phyloP scores from a whole-genome alignment of 2,888 invertebrate genomes.

The Tryphoninae sp. region DNA sequence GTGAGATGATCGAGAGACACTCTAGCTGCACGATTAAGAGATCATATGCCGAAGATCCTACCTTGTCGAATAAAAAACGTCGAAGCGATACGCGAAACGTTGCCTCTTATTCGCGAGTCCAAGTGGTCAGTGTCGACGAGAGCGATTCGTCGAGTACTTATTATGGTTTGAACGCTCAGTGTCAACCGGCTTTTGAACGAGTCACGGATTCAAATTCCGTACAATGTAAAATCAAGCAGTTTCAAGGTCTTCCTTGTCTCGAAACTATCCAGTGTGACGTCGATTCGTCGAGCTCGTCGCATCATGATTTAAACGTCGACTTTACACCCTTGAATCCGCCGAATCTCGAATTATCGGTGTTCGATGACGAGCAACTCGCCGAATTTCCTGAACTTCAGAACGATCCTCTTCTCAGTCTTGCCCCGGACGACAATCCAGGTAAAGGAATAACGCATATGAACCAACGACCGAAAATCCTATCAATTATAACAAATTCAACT shows the following conservation, averaged over 20 bases:
- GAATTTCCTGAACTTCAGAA: conserved; percentile 69
- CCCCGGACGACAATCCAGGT: conserved; percentile 75
- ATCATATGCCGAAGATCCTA: conserved; percentile 34
- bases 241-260: conserved; percentile 5
- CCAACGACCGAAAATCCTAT: conserved; percentile 3
- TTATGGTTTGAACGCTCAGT: conserved; percentile 32
- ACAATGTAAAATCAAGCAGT: conserved; percentile 46
- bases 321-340: conserved; percentile 67
- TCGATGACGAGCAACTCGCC: conserved; percentile 65
- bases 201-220: conserved; percentile 13
- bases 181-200: conserved; percentile 21
- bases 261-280: not conserved
- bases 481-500: conserved; percentile 1
- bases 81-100: conserved; percentile 31
- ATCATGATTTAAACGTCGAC: conserved; percentile 63
- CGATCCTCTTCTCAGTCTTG: conserved; percentile 67
- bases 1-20: conserved; percentile 16
- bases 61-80: conserved; percentile 45
- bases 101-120: not conserved
- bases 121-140: conserved; percentile 4
- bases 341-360: conserved; percentile 52
- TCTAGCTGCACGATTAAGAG: conserved; percentile 27
- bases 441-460: conserved; percentile 58
- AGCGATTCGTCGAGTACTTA: conserved; percentile 42
- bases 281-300: conserved; percentile 63